Evolutionary conservation across 2,797 vertebrate genomes (phyloP).

Genomic region (Denticeps clupeoides): DNA sequence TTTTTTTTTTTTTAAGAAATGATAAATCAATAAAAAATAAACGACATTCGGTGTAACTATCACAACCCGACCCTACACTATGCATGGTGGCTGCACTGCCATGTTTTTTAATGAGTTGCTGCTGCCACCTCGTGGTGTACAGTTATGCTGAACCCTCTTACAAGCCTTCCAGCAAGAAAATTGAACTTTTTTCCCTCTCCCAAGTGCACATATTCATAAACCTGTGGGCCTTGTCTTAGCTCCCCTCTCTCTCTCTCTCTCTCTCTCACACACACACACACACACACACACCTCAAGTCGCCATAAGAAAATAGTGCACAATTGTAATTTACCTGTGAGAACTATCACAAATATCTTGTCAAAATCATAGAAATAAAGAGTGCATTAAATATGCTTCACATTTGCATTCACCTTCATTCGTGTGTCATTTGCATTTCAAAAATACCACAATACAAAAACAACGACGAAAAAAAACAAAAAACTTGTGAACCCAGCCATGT

Average conservation of each 20-base stretch:
- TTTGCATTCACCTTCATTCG: too few species aligned
- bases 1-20: slow-evolving; percentile 33
- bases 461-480: too few species aligned
- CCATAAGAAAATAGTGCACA: slow-evolving; percentile 56
- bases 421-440: slow-evolving; percentile 10
- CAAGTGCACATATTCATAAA: slow-evolving; percentile 6
- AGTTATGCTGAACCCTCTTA: slow-evolving; percentile 24
- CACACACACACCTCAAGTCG: too few species aligned
- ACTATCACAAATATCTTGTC: too few species aligned
- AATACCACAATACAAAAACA: too few species aligned
- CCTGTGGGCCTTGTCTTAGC: slow-evolving; percentile 8
- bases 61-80: slow-evolving; percentile 1
- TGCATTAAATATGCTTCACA: too few species aligned
- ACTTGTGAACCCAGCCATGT: too few species aligned
- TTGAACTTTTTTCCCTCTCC: not conserved
- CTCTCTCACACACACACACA: slow-evolving; percentile 10
- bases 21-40: slow-evolving; percentile 35
- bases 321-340: slow-evolving; percentile 34
- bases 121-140: slow-evolving; percentile 29
- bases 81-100: slow-evolving; percentile 11
- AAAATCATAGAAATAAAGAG: too few species aligned
- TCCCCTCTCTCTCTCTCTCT: slow-evolving; percentile 1
- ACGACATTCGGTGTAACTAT: slow-evolving; percentile 25
- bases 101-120: slow-evolving; percentile 18
- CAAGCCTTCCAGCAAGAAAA: too few species aligned